These are phyloP conservation scores for Agrypnia vestita DNA, from an alignment of 1,140 invertebrate genomes.

Conservation along the genomic window DNA sequence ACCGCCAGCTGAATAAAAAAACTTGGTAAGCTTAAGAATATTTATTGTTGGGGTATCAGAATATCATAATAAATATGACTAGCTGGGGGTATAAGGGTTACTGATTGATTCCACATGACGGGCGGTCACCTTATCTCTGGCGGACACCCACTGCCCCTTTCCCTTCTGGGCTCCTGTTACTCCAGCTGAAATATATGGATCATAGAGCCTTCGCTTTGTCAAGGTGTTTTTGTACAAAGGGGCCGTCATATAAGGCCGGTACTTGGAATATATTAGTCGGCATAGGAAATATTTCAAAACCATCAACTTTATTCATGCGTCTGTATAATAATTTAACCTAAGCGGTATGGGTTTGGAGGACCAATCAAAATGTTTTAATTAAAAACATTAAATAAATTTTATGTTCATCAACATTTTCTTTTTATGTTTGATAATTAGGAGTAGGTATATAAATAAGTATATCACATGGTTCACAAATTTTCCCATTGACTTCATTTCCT, in stretches of 20 bases:
- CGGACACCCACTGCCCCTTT: slow-evolving; percentile 20
- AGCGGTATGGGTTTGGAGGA: neutral
- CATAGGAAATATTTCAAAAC: too few species aligned
- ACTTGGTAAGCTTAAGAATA: neutral
- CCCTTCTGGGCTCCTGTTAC: slow-evolving; percentile 14
- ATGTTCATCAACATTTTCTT: too few species aligned
- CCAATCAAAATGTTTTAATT: too few species aligned
- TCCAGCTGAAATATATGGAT: slow-evolving; percentile 28
- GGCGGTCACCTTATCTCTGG: slow-evolving; percentile 36
- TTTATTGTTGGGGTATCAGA: slow-evolving; percentile 1
- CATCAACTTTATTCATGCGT: neutral
- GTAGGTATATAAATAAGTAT: too few species aligned
- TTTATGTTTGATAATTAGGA: too few species aligned
- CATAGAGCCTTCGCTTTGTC: slow-evolving; percentile 40
- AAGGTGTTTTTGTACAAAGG: slow-evolving; percentile 28
- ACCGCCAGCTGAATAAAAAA: too few species aligned
- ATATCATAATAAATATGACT: slow-evolving; percentile 15
- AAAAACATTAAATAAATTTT: too few species aligned
- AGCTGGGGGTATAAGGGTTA: slow-evolving; percentile 11
- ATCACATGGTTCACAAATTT: too few species aligned
- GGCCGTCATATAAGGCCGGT: neutral
- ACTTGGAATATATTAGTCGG: slow-evolving; percentile 17
- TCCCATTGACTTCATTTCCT: too few species aligned
- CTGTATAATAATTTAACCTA: neutral
- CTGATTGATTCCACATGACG: slow-evolving; percentile 40